Conservation (phyloP, 2,888 invertebrate species). For the Orthosia gothica region DNA sequence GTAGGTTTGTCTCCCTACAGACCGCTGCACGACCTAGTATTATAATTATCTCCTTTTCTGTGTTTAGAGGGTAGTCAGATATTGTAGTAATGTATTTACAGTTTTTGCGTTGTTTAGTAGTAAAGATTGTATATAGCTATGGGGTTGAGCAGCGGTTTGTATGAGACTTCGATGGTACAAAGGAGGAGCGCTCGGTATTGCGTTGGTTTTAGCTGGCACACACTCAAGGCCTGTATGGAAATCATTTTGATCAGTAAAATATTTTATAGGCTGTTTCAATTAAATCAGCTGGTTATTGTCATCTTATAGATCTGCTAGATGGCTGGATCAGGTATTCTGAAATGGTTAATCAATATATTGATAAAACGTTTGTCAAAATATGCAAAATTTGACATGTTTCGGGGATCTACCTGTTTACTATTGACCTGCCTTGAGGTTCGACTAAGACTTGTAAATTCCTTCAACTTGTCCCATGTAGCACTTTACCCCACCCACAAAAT, state of each 20-base stretch:
- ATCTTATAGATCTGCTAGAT: too few relatives aligned
- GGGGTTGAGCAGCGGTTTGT: conserved; percentile 68
- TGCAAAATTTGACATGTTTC: not conserved
- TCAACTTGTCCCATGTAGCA: not conserved
- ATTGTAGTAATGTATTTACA: conserved; percentile 32
- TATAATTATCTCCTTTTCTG: conserved; percentile 15
- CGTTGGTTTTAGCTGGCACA: conserved; percentile 60
- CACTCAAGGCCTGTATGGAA: not conserved
- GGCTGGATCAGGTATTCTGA: not conserved
- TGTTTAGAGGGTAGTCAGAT: conserved; percentile 42
- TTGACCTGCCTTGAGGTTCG: not conserved
- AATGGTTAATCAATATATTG: not conserved
- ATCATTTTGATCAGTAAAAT: too few relatives aligned
- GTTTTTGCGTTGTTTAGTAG: conserved; percentile 27
- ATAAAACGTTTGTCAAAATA: too few relatives aligned
- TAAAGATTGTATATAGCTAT: conserved; percentile 46
- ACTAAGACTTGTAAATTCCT: not conserved
- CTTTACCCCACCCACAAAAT: too few relatives aligned
- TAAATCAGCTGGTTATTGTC: too few relatives aligned
- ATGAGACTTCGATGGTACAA: conserved; percentile 78
- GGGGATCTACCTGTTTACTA: not conserved
- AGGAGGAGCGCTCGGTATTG: conserved; percentile 73
- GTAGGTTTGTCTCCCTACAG: conserved; percentile 73
- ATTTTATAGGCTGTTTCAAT: too few relatives aligned
- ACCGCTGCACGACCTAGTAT: conserved; percentile 67